Evolutionary conservation across 2,113 vertebrate species (phyloP).

Genomic region (Hippocampus barbouri): DNA sequence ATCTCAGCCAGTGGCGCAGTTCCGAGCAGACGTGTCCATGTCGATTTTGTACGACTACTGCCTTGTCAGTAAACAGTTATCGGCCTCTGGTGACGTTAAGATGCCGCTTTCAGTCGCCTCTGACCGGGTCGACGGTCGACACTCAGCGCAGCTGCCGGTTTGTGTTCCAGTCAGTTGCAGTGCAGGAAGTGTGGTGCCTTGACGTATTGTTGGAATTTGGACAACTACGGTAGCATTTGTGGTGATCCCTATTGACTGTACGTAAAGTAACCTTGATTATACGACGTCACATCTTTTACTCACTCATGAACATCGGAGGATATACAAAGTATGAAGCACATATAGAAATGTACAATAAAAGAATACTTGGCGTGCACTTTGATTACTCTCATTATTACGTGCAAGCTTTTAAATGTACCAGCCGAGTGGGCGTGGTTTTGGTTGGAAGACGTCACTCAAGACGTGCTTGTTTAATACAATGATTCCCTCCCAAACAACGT

Average conservation of each 20-base stretch:
- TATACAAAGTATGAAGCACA: neutral
- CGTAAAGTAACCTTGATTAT: neutral
- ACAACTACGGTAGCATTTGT: neutral
- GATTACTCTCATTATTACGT: neutral
- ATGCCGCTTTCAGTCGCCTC: no score
- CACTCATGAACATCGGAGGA: neutral
- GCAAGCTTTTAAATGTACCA: neutral
- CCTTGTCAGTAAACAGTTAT: neutral
- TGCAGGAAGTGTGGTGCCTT: slow-evolving; percentile 52
- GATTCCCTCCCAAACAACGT: no score
- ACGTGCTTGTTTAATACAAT: no score
- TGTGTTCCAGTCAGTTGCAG: neutral
- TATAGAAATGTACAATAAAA: neutral
- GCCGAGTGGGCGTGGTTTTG: neutral
- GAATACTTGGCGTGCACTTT: neutral
- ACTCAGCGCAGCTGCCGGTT: slow-evolving; percentile 24
- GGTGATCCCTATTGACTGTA: no score
- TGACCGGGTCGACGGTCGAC: neutral
- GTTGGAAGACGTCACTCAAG: neutral
- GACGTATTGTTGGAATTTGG: slow-evolving; percentile 6
- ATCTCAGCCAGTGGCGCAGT: slow-evolving; percentile 27
- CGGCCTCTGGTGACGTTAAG: no score
- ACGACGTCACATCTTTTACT: neutral
- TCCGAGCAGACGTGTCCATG: slow-evolving; percentile 3
- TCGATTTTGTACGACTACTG: neutral